Evolutionary conservation across 2,113 vertebrate genomes (phyloP).

Genomic region (Ailuropoda melanoleuca): DNA sequence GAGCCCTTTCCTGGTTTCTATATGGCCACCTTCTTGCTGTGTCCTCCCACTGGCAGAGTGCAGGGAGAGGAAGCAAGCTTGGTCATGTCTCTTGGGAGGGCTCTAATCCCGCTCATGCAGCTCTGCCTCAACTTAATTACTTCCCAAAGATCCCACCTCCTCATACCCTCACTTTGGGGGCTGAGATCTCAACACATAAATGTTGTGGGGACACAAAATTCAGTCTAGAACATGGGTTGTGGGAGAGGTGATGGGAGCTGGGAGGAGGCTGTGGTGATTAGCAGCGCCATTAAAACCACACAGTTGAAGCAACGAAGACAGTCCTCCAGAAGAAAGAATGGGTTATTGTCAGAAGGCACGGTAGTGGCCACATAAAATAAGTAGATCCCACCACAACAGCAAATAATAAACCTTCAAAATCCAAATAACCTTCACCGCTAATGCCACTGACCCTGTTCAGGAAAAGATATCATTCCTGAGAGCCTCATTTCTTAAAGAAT

Average conservation of each 20-base stretch:
- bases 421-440: not conserved
- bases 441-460: not conserved
- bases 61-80: not conserved
- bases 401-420: conserved; percentile 6
- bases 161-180: not conserved
- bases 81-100: not conserved
- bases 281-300: not conserved
- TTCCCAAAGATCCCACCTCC: not conserved
- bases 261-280: not conserved
- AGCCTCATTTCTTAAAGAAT: not conserved
- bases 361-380: not conserved
- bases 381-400: not conserved
- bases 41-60: not conserved
- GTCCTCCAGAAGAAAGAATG: not conserved
- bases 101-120: not conserved
- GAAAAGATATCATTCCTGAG: not conserved
- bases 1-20: not conserved
- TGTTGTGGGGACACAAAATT: not conserved
- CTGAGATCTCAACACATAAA: not conserved
- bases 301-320: not conserved
- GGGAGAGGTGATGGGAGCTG: not conserved
- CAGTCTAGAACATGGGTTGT: not conserved
- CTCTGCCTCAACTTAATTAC: not conserved
- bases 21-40: not conserved
- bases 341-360: not conserved